phyloP scores from a whole-genome alignment of 2,888 invertebrate species.

The Patella ulyssiponensis region DNA sequence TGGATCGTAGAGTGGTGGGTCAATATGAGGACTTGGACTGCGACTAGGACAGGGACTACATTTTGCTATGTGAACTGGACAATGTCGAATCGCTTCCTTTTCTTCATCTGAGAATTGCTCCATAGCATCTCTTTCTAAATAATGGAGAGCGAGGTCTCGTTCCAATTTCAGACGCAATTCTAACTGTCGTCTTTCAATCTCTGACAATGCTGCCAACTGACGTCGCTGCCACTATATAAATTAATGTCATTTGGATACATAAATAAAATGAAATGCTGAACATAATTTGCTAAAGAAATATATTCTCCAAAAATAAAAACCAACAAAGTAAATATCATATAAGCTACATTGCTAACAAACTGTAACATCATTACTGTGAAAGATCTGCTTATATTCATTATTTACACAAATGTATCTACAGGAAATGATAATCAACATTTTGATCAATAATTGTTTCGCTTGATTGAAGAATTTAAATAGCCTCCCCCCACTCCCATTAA shows the following conservation, averaged over 20 bases:
- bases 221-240: background rate
- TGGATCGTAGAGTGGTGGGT: background rate
- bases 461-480: too few relatives aligned
- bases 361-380: too few relatives aligned
- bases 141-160: background rate
- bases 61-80: too few relatives aligned
- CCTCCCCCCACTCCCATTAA: too few relatives aligned
- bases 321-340: too few relatives aligned
- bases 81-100: background rate
- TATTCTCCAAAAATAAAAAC: too few relatives aligned
- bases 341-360: too few relatives aligned
- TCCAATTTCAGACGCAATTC: constrained; percentile 15
- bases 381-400: too few relatives aligned
- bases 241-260: background rate
- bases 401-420: too few relatives aligned
- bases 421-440: too few relatives aligned
- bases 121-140: background rate
- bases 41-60: background rate
- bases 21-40: constrained; percentile 1
- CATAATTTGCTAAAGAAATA: too few relatives aligned
- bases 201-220: constrained; percentile 14
- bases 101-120: background rate
- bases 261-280: background rate
- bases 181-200: constrained; percentile 13
- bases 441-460: too few relatives aligned